Conservation (phyloP, 2,113 vertebrate species). For the Neotragus moschatus region DNA sequence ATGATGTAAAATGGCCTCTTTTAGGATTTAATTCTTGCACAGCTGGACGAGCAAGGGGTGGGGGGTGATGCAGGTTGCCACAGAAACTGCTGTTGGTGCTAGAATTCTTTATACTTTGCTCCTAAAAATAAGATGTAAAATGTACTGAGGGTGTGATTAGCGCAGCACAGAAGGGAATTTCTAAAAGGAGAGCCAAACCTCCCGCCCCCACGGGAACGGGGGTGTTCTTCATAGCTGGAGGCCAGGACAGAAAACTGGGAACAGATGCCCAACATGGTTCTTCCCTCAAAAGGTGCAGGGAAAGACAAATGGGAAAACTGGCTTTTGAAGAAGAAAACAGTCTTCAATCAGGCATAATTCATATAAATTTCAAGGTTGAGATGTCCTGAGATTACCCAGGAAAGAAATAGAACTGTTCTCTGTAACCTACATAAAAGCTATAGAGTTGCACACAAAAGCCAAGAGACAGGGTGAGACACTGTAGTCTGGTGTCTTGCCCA, state of each 20-base stretch:
- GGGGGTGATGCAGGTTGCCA: conserved; percentile 66
- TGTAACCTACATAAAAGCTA: background rate
- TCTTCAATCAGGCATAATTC: conserved; percentile 42
- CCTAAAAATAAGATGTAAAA: conserved; percentile 77
- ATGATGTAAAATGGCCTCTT: conserved; percentile 59
- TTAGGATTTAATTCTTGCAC: conserved; percentile 63
- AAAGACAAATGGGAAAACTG: conserved; percentile 46
- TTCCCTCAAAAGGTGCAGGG: conserved; percentile 60
- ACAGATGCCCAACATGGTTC: conserved; percentile 58
- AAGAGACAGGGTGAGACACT: background rate
- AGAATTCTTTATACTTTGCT: conserved; percentile 72
- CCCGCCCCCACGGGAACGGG: conserved; percentile 65
- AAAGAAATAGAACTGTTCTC: conserved; percentile 26
- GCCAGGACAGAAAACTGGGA: conserved; percentile 63
- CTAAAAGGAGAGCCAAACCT: conserved; percentile 74
- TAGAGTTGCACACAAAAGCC: background rate
- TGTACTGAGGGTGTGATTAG: conserved; percentile 72
- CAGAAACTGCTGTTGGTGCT: conserved; percentile 72
- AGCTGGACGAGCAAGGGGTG: conserved; percentile 64
- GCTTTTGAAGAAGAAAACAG: conserved; percentile 51
- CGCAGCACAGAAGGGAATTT: conserved; percentile 72
- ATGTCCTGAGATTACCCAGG: conserved; percentile 62
- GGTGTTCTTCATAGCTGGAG: conserved; percentile 66
- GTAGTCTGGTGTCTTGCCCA: background rate
- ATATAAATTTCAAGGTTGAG: conserved; percentile 24